phyloP scores from a whole-genome alignment of 2,797 vertebrate species.

The Natrix natrix region DNA sequence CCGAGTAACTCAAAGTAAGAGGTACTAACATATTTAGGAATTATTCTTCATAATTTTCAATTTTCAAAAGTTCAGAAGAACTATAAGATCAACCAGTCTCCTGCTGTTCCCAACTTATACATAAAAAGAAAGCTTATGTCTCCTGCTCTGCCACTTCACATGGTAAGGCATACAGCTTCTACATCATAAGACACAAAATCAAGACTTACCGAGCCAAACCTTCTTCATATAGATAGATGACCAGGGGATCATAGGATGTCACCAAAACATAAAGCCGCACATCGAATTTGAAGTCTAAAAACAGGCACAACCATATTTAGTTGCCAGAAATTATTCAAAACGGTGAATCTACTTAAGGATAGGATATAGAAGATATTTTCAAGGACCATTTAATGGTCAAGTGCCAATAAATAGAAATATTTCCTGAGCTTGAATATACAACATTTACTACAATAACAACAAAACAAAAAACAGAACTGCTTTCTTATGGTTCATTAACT shows the following conservation, averaged over 20 bases:
- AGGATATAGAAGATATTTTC: background rate
- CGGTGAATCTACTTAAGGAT: background rate
- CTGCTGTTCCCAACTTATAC: background rate
- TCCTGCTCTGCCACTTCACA: background rate
- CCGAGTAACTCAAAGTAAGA: background rate
- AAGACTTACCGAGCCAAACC: slow-evolving; percentile 86
- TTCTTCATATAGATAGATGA: slow-evolving; percentile 95
- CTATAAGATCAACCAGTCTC: background rate
- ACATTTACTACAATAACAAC: background rate
- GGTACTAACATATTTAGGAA: background rate
- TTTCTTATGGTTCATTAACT: background rate
- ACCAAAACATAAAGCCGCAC: slow-evolving; percentile 93
- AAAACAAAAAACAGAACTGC: background rate
- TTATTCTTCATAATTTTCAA: slow-evolving; percentile 7
- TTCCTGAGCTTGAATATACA: slow-evolving; percentile 1
- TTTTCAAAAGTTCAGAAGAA: slow-evolving; percentile 6
- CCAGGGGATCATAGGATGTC: slow-evolving; percentile 92
- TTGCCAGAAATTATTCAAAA: slow-evolving; percentile 4
- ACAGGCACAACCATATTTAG: slow-evolving; percentile 35
- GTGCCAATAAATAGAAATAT: background rate
- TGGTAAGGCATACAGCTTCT: background rate
- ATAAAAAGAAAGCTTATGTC: background rate
- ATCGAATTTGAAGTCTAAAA: slow-evolving; percentile 95
- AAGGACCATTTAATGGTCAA: background rate
- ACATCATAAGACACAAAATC: background rate